Base-by-base conservation (phyloP, 2,797 vertebrate species). In the Lacerta viridis region DNA sequence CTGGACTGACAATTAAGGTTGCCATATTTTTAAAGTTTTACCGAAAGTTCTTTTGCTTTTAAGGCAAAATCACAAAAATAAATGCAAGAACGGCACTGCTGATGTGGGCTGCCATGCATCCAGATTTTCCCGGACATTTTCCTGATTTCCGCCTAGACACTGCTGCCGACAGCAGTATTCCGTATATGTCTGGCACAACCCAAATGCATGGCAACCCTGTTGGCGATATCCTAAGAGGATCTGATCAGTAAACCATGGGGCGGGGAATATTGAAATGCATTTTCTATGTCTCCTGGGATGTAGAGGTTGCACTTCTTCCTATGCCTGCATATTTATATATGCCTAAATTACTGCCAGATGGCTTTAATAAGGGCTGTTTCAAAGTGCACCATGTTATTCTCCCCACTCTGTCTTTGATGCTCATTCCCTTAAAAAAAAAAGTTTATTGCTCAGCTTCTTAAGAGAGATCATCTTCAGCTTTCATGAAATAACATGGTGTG, bases 391-490 rank as follows among this genome's bases (percentile, higher is more conserved):
- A 15, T 43, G 36, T 80, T 11, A 43, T 4, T 15, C 10, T 46
- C 88, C 86, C 83, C 91, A 55, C 50, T 25, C 68, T 86, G 39
- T 2, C 4, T 33, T 87, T 82, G 0, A 33, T 72, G 88, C 23
- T 41, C 1, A 84, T 68, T 55, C 29, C 3, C 13, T 20, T 0
- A 4, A 55, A 55, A 55, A 72, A 90, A 41, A 41, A 77, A 27
- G 27, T 91, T 90, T 91, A 80, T 15, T 75, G 36, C 71, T 27
- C 15, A 29, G 81, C 94, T 94, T 90, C 90, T 86, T 76, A 7
- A 33, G 68, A 69, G 29, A 23, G 39, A 7, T 23, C 46, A 0
- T n/a, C 79, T 36, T 93, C 79, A 29, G 75, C 88, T 82, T 64
- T 83, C 86, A 81, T 83, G 83, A 92, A 92, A 89, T 68, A 91